phyloP scores from a whole-genome alignment of 2,113 vertebrate genomes.

The Poecile atricapillus region DNA sequence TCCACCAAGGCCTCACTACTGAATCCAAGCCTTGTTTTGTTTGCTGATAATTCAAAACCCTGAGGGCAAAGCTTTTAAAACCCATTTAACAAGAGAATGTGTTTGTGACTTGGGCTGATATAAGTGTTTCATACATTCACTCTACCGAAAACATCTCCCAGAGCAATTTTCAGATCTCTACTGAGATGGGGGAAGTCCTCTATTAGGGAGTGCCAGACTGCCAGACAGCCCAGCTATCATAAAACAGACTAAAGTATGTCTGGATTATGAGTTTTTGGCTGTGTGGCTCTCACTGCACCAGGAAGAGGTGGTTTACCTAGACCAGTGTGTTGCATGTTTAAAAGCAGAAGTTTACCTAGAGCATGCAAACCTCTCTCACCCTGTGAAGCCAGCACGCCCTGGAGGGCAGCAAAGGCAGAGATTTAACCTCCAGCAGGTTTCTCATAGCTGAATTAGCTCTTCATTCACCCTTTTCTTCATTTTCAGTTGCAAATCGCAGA shows the following conservation, averaged over 20 bases:
- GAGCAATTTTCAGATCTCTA: background rate
- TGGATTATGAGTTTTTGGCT: background rate
- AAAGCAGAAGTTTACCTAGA: background rate
- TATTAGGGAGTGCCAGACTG: background rate
- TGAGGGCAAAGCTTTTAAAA: background rate
- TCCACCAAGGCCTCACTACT: background rate
- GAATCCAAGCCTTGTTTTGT: background rate
- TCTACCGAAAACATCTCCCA: background rate
- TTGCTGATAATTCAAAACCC: background rate
- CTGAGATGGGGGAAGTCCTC: background rate
- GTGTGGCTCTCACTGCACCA: background rate
- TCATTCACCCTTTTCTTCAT: background rate
- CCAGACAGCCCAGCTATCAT: background rate
- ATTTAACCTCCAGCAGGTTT: background rate
- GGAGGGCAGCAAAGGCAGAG: background rate
- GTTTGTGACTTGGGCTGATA: background rate
- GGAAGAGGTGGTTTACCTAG: background rate
- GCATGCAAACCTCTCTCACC: background rate
- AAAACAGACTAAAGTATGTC: background rate
- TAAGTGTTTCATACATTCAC: background rate
- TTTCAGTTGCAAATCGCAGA: background rate
- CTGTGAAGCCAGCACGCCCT: rapidly evolving
- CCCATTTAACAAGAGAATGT: background rate
- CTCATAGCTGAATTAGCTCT: background rate
- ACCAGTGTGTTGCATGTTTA: background rate